phyloP scores from a whole-genome alignment of 2,113 vertebrate species.

The Xiphophorus couchianus region DNA sequence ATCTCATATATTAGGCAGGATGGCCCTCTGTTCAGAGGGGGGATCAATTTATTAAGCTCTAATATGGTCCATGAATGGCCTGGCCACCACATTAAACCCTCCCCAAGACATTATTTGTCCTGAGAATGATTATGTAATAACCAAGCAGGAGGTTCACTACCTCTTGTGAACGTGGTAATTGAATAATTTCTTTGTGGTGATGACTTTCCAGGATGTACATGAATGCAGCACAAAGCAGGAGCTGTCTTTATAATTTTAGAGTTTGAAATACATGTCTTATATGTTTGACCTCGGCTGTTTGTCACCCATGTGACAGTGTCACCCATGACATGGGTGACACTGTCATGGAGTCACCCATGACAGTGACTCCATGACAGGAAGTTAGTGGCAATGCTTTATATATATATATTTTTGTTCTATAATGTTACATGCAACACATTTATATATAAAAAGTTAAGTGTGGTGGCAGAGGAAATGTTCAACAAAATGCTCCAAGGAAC shows the following conservation, averaged over 20 bases:
- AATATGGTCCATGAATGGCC: constrained; percentile 25
- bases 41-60: constrained; percentile 48
- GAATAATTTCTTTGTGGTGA: not conserved
- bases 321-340: too few relatives aligned
- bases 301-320: not conserved
- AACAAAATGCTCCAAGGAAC: not conserved
- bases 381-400: too few relatives aligned
- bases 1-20: constrained; percentile 50
- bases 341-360: not conserved
- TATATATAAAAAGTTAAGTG: not conserved
- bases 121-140: not conserved
- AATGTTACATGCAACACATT: not conserved
- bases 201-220: not conserved
- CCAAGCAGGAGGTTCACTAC: not conserved
- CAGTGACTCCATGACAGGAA: too few relatives aligned
- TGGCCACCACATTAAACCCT: constrained; percentile 6
- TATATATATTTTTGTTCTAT: too few relatives aligned
- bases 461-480: not conserved
- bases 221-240: not conserved
- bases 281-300: too few relatives aligned
- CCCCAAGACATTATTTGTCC: too few relatives aligned
- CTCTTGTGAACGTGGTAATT: not conserved
- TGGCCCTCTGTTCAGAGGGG: constrained; percentile 25
- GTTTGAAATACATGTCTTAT: too few relatives aligned
- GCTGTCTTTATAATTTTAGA: not conserved